Conservation (phyloP, 2,797 vertebrate genomes). For the Sebastes alutus region DNA sequence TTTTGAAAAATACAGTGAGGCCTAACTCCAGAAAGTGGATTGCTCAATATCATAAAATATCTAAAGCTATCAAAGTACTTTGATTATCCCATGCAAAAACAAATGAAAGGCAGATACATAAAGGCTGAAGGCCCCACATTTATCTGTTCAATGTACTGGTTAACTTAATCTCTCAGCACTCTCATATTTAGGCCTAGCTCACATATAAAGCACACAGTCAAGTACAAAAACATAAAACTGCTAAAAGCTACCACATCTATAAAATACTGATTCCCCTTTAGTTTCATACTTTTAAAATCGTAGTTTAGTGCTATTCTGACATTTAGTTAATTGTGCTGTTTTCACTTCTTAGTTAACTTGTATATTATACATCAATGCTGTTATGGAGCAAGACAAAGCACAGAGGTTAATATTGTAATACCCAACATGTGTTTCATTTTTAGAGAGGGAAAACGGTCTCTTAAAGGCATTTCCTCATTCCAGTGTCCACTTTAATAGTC, state of each 20-base stretch:
- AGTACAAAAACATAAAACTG: slow-evolving; percentile 49
- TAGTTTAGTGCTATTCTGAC: slow-evolving; percentile 49
- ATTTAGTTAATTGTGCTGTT: slow-evolving; percentile 59
- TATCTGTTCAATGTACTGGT: slow-evolving; percentile 19
- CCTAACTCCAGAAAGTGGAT: slow-evolving; percentile 13
- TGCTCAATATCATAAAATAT: slow-evolving; percentile 22
- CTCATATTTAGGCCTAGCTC: slow-evolving; percentile 12
- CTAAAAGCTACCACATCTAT: slow-evolving; percentile 54
- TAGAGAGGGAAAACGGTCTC: slow-evolving; percentile 40
- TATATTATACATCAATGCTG: slow-evolving; percentile 53
- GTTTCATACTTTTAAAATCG: slow-evolving; percentile 21
- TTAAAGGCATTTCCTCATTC: slow-evolving; percentile 54
- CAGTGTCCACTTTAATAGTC: slow-evolving; percentile 34
- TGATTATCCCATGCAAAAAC: slow-evolving; percentile 59
- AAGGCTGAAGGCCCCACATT: slow-evolving; percentile 43
- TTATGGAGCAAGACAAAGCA: slow-evolving; percentile 38
- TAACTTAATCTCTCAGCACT: slow-evolving; percentile 21
- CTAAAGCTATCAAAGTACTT: slow-evolving; percentile 36
- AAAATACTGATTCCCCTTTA: slow-evolving; percentile 53
- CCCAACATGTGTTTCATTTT: slow-evolving; percentile 30
- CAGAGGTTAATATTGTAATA: slow-evolving; percentile 30
- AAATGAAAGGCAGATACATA: slow-evolving; percentile 47
- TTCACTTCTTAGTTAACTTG: slow-evolving; percentile 38
- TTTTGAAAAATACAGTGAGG: slow-evolving; percentile 5
- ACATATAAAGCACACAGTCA: slow-evolving; percentile 55